Evolutionary conservation across 2,797 vertebrate genomes (phyloP).

Genomic region (Choloepus didactylus): DNA sequence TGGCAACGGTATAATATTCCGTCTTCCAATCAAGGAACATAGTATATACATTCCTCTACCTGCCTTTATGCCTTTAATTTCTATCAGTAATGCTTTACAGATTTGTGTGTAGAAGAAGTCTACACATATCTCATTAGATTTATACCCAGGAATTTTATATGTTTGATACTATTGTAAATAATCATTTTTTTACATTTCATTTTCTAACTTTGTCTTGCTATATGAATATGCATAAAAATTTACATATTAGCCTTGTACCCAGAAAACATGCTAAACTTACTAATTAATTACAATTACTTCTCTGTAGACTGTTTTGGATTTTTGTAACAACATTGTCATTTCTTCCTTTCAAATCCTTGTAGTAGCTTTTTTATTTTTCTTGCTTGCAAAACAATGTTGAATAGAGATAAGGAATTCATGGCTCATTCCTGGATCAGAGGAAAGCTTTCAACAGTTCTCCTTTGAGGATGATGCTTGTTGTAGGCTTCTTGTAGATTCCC

Average conservation of each 20-base stretch:
- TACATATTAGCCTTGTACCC: neutral
- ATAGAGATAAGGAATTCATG: neutral
- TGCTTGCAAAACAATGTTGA: neutral
- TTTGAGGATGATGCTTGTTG: neutral
- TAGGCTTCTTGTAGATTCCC: neutral
- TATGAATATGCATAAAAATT: neutral
- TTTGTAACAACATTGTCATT: neutral
- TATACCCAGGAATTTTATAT: neutral
- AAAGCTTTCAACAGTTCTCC: constrained; percentile 1
- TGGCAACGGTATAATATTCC: neutral
- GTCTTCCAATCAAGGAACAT: neutral
- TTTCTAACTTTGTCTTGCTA: constrained; percentile 8
- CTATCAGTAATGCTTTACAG: neutral
- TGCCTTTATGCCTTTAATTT: constrained; percentile 24
- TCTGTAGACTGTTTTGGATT: neutral
- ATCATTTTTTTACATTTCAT: neutral
- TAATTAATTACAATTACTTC: neutral
- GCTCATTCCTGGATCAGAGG: neutral
- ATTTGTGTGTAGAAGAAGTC: neutral
- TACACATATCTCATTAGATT: neutral
- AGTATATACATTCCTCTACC: neutral
- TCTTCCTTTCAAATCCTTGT: neutral
- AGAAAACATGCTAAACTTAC: constrained; percentile 7
- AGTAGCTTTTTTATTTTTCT: constrained; percentile 5
- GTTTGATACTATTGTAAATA: neutral